Evolutionary conservation across 2,797 vertebrate species (phyloP).

Genomic region (Pseudochirops cupreus): DNA sequence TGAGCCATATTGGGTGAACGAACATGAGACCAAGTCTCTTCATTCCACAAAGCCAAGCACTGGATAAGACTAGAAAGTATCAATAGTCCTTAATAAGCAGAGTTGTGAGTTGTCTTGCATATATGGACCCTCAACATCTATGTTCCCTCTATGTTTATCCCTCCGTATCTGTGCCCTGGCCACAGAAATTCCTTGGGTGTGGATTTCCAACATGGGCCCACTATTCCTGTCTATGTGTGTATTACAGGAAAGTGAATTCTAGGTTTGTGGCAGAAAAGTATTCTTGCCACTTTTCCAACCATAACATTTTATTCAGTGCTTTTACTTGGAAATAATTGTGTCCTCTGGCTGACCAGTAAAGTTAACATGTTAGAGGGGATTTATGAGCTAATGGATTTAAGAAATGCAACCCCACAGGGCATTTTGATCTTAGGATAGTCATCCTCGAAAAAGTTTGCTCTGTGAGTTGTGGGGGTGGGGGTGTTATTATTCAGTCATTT

Average conservation of each 20-base stretch:
- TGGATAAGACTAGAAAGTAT: neutral
- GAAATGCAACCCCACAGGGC: neutral
- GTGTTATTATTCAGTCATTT: neutral
- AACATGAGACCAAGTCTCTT: neutral
- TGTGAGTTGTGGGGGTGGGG: neutral
- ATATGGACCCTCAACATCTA: too few species aligned
- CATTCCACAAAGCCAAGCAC: neutral
- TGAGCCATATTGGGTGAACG: neutral
- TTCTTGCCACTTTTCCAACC: neutral
- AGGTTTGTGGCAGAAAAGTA: neutral
- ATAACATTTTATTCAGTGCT: neutral
- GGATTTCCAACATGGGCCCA: neutral
- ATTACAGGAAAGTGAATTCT: neutral
- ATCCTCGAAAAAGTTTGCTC: neutral
- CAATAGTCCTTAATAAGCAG: neutral
- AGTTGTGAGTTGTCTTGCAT: neutral
- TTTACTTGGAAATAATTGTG: neutral
- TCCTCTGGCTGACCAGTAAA: neutral
- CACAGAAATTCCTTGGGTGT: neutral
- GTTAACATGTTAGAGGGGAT: neutral
- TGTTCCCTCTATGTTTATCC: neutral
- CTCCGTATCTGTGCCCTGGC: neutral
- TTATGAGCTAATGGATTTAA: neutral
- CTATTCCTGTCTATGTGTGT: neutral
- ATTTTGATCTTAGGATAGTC: neutral